Evolutionary conservation across 2,888 invertebrate genomes (phyloP).

Genomic region (Chrysodeixis includens): DNA sequence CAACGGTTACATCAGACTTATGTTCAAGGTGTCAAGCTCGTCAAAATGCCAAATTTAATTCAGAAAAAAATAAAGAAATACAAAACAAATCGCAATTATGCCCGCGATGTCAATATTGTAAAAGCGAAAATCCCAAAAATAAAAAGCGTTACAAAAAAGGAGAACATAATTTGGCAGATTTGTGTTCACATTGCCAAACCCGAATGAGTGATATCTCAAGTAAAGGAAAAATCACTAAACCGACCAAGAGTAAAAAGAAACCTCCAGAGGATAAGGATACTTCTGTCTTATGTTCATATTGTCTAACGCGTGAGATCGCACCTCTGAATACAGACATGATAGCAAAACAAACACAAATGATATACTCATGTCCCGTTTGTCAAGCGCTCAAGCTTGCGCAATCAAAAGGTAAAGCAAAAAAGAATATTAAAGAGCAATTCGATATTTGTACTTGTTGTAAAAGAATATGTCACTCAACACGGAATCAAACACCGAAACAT

Average conservation of each 20-base stretch:
- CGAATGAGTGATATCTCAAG: neutral
- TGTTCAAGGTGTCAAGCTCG: neutral
- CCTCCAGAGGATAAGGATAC: neutral
- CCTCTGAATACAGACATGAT: neutral
- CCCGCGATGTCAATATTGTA: neutral
- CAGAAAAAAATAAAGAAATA: neutral
- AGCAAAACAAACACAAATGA: neutral
- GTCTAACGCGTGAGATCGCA: neutral
- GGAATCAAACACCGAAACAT: neutral
- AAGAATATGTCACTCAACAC: neutral
- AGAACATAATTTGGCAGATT: neutral
- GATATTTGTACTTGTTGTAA: slow-evolving; percentile 3
- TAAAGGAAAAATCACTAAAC: neutral
- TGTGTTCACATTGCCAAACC: neutral
- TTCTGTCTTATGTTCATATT: neutral
- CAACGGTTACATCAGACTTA: neutral
- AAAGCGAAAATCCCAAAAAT: neutral
- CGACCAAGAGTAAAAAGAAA: neutral
- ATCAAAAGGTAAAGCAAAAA: neutral
- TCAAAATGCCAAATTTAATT: neutral
- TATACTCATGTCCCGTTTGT: neutral
- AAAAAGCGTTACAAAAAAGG: neutral
- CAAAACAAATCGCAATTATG: neutral
- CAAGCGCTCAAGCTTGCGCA: neutral
- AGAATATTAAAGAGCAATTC: neutral